phyloP scores from a whole-genome alignment of 2,888 invertebrate genomes.

The Mystacides longicornis region DNA sequence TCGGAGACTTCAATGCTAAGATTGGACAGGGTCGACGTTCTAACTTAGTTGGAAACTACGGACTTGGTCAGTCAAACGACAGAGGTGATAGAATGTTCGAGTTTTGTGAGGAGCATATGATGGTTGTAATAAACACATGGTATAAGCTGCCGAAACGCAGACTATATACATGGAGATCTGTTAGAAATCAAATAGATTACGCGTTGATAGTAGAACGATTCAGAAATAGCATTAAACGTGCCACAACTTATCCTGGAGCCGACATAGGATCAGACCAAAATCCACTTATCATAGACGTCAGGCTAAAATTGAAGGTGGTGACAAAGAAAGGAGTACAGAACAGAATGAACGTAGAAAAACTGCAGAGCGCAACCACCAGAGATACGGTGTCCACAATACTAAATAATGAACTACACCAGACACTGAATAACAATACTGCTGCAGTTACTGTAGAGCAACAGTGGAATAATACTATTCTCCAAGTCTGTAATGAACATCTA shows the following conservation, averaged over 20 bases:
- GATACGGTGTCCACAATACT: background rate
- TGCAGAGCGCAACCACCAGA: background rate
- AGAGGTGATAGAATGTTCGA: conserved; percentile 8
- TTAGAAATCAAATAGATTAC: conserved; percentile 7
- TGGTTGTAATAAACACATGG: conserved; percentile 4
- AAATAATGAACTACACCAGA: conserved; percentile 5
- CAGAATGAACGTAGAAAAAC: background rate
- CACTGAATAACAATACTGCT: background rate
- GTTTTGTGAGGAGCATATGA: no score
- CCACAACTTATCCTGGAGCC: conserved; percentile 7
- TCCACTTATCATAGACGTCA: conserved; percentile 2
- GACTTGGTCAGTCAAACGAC: background rate
- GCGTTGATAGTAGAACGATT: conserved; percentile 2
- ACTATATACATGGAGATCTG: conserved; percentile 8
- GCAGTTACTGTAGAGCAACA: background rate
- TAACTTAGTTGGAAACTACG: background rate
- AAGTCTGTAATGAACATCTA: no score
- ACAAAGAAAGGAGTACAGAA: background rate
- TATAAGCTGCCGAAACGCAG: conserved; percentile 7
- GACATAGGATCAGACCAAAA: no score
- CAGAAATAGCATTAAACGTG: conserved; percentile 6
- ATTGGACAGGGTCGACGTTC: conserved; percentile 1
- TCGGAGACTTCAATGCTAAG: no score
- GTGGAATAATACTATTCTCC: background rate
- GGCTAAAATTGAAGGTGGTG: no score